Base-by-base conservation (phyloP, 2,797 vertebrate species). In the Holocentrus rufus region DNA sequence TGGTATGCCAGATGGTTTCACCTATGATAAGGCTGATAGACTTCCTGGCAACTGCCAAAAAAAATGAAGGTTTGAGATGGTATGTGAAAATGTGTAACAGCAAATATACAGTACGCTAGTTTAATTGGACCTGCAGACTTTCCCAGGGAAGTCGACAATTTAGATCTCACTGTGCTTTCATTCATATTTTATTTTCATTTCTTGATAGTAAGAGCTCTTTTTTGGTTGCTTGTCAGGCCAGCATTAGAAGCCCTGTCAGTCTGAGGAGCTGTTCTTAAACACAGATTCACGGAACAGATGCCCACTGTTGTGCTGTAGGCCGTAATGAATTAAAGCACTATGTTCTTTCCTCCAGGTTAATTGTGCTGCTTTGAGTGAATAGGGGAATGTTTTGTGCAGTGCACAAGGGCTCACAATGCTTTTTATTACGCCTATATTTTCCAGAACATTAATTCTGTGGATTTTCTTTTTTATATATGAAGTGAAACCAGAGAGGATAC, bases 391-490 rank as follows among this genome's bases (percentile, higher is more conserved):
- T 84, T 77, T 81, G 83, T 72, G 44, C 62, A 5, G 63, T 25
- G 18, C 56, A 25, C 22, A 34, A 65, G 67, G 79, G 57, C 78
- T 79, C 50, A 20, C 77, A 62, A 65, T 74, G 55, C 25, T 79
- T 89, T 92, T 92, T 91, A 92, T 86, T 79, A 74, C 77, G 6
- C 76, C 82, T 84, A 84, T 84, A 90, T 91, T 92, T 92, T 91
- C 90, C 88, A 76, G 86, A 61, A 87, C 86, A 87, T 87, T 91
- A 91, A 91, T 83, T 87, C 79, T 83, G 87, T 91, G 83, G 83
- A 86, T 89, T 91, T 89, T 84, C 69, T 72, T 58, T 80, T 49
- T 53, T 60, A 18, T 44, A 74, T 50, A 69, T 68, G 64, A 83
- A 77, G 77, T 70, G 80, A 86, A 83, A 85, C 80, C 44, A 1